These are phyloP conservation scores for Mylabris sibirica DNA, from an alignment of 2,888 invertebrate genomes.

Conservation along the genomic window DNA sequence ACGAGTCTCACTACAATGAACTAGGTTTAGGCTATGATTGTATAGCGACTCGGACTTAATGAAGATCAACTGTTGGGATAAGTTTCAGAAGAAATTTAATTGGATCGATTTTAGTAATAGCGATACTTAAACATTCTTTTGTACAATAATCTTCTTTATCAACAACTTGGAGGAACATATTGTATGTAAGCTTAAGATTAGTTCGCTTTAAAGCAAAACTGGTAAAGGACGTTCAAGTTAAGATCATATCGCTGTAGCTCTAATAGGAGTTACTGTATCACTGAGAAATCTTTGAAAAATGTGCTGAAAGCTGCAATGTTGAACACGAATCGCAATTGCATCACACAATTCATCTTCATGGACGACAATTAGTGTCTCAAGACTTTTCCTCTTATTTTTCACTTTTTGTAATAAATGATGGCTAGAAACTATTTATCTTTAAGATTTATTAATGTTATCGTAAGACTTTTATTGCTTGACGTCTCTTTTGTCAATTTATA, in stretches of 20 bases:
- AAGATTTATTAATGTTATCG: constrained; percentile 55
- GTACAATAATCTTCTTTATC: too few relatives aligned
- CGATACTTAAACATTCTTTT: too few relatives aligned
- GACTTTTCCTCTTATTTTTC: constrained; percentile 56
- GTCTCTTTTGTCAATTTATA: constrained; percentile 50
- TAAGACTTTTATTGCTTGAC: constrained; percentile 50
- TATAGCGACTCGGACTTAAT: too few relatives aligned
- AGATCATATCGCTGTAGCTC: too few relatives aligned
- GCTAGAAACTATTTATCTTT: constrained; percentile 54
- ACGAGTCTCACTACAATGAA: too few relatives aligned
- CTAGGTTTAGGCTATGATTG: too few relatives aligned
- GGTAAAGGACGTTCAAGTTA: not conserved
- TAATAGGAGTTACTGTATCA: not conserved
- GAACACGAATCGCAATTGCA: constrained; percentile 41
- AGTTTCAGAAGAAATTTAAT: too few relatives aligned
- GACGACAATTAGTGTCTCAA: constrained; percentile 55
- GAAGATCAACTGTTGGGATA: too few relatives aligned
- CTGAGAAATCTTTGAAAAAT: constrained; percentile 7
- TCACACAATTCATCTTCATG: constrained; percentile 53
- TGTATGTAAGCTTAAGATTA: too few relatives aligned
- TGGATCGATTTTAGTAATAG: too few relatives aligned
- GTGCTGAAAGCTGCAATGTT: constrained; percentile 26
- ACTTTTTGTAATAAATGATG: constrained; percentile 55
- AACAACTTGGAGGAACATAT: too few relatives aligned
- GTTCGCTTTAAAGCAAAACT: too few relatives aligned